phyloP scores from a whole-genome alignment of 2,888 invertebrate species.

The Zaprionus lineosus region DNA sequence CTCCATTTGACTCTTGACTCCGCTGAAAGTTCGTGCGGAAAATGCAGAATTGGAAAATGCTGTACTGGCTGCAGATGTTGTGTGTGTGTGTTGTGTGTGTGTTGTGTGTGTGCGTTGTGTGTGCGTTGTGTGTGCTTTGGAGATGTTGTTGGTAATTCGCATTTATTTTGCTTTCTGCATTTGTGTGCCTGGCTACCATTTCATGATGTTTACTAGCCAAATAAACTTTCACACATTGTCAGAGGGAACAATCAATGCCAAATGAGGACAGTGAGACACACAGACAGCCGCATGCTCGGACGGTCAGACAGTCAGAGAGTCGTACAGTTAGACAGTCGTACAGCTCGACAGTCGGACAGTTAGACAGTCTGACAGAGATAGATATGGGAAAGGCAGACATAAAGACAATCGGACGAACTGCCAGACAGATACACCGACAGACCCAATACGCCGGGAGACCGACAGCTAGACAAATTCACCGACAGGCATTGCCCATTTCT shows the following conservation, averaged over 20 bases:
- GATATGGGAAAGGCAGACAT: too few species aligned
- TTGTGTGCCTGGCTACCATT: slow-evolving; percentile 69
- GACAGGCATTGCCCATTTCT: slow-evolving; percentile 35
- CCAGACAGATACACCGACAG: slow-evolving; percentile 1
- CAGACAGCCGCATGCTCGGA: neutral
- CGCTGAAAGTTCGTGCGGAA: slow-evolving; percentile 3
- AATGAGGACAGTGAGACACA: slow-evolving; percentile 17
- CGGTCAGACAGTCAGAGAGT: slow-evolving; percentile 4
- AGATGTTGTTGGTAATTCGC: slow-evolving; percentile 11
- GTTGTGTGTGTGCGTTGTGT: too few species aligned
- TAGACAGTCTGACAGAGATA: too few species aligned
- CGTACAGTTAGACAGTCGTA: slow-evolving; percentile 2
- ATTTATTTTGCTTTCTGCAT: slow-evolving; percentile 22
- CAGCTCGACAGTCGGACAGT: neutral
- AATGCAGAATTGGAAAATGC: slow-evolving; percentile 17
- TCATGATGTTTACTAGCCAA: slow-evolving; percentile 69
- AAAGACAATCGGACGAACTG: neutral
- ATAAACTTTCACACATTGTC: slow-evolving; percentile 78
- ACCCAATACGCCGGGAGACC: too few species aligned
- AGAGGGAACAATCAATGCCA: slow-evolving; percentile 67
- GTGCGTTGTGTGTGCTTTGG: too few species aligned
- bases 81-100: too few species aligned
- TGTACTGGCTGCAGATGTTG: too few species aligned
- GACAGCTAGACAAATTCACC: slow-evolving; percentile 18
- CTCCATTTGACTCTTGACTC: slow-evolving; percentile 26